phyloP scores from a whole-genome alignment of 2,113 vertebrate genomes.

The Excalfactoria chinensis region DNA sequence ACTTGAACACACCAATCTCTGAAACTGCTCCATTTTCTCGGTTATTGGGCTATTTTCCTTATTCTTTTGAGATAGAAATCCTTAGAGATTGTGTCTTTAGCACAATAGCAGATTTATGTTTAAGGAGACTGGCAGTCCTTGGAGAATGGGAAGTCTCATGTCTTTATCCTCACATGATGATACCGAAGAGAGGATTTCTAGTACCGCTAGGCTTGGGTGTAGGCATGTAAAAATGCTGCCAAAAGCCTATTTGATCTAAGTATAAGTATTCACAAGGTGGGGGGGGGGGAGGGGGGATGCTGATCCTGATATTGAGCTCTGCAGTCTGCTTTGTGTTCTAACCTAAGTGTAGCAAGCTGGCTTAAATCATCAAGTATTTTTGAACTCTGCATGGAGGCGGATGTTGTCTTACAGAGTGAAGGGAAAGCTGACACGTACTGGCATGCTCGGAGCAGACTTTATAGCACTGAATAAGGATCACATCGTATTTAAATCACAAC shows the following conservation, averaged over 20 bases:
- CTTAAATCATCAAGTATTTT: conserved; percentile 67
- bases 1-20: conserved; percentile 58
- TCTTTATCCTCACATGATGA: conserved; percentile 52
- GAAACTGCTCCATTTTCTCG: conserved; percentile 63
- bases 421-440: conserved; percentile 68
- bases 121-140: conserved; percentile 59
- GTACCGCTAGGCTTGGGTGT: conserved; percentile 48
- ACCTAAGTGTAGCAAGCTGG: conserved; percentile 66
- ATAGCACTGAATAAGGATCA: conserved; percentile 62
- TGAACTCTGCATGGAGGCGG: conserved; percentile 62
- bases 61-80: conserved; percentile 56
- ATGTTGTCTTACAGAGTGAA: conserved; percentile 65
- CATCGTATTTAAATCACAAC: conserved; percentile 68
- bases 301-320: conserved; percentile 53
- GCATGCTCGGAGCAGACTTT: conserved; percentile 64
- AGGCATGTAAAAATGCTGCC: conserved; percentile 43
- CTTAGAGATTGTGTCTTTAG: conserved; percentile 52
- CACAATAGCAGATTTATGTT: conserved; percentile 57
- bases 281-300: not conserved
- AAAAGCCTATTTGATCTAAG: conserved; percentile 63
- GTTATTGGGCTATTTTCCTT: conserved; percentile 66
- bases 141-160: conserved; percentile 52
- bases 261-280: conserved; percentile 13
- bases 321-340: conserved; percentile 68
- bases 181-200: conserved; percentile 53